Evolutionary conservation across 2,888 invertebrate species (phyloP), one percentile per base, ranked within the genome.

Genomic region (Agrotis exclamationis): DNA sequence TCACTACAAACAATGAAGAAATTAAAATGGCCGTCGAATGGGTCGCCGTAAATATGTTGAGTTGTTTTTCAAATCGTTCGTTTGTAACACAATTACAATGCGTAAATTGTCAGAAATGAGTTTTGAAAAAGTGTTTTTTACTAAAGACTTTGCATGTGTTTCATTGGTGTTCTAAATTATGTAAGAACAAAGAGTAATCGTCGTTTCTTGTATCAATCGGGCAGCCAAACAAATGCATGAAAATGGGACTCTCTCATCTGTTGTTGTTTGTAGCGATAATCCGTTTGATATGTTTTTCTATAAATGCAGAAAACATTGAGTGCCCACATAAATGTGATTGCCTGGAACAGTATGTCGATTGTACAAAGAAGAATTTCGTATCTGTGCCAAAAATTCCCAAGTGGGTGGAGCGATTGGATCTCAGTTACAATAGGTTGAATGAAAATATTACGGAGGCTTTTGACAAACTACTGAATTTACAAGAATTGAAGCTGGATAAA

Each of bases 381-480:
- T 96, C 96, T 87, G 97, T 98, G 92, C 98, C 98, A 83, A 96
- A 97, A 94, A 96, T 98, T 91, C 98, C 98, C 74, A 96, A 96
- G 94, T 98, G 98, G 98, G 97, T 97, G 92, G 97, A 97, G 95
- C 96, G 97, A 90, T 96, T 98, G 97, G 98, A 97, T 97, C 91
- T 96, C 86, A 95, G 95, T 86, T 91, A 91, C 86, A 96, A 96
- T 89, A 94, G 91, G 90, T 90, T 96, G 86, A 93, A 89, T 86
- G 94, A 94, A 88, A 92, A 92, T 86, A 90, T 91, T 75, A 93
- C 91, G 66, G 89, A 92, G 70, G 91, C 88, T 80, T 94, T 96
- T 68, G 91, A 93, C 71, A 90, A 92, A 78, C 87, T 96, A 76
- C 67, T 86, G 47, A 91, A 91, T 79, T 85, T 96, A 70, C 93